Evolutionary conservation across 2,888 invertebrate species (phyloP), one percentile per base, ranked within the genome.

Genomic region (Agonopterix subpropinquella): DNA sequence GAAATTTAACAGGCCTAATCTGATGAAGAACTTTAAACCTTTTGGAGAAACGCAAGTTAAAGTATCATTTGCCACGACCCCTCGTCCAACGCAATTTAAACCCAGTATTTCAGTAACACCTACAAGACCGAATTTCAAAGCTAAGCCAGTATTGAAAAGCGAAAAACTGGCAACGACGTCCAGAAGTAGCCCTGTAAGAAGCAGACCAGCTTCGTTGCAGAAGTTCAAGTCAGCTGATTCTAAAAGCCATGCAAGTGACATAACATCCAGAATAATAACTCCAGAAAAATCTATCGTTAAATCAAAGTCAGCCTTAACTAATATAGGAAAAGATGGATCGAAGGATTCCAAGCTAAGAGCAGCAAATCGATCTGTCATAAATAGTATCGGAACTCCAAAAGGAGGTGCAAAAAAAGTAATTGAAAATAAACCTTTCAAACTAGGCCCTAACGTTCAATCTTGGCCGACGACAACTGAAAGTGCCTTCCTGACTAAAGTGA

Each of bases 401-500:
- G 28, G 7, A 7, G 28, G 28, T 28, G 28, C 28, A 5, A 28
- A 28, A 28, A 5, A 5, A 28, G 28, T 28, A 5, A 28, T 28
- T 28, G 28, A 28, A 5, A 28, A 28, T 28, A 28, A 28, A 5
- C 28, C 28, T 28, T 28, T 28, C 28, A 28, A 28, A 28, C 28
- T 28, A 5, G 5, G 28, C 28, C 5, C 28, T 28, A 28, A 28
- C 5, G 28, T 28, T 28, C 28, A 28, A 28, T 28, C 28, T 2
- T 64, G 62, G 66, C 65, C 68, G 28, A 64, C 64, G 48, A 51
- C 49, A 45, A 49, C 56, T 5, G 70, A 70, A 44, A 65, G 60
- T 52, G 54, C 62, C 2, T 67, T 77, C 36, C 43, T 77, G 50
- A 51, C 62, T 2, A 76, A 77, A 54, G 55, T 75, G 8, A 70